Evolutionary conservation across 2,113 vertebrate species (phyloP).

Genomic region (Serilophus lunatus): DNA sequence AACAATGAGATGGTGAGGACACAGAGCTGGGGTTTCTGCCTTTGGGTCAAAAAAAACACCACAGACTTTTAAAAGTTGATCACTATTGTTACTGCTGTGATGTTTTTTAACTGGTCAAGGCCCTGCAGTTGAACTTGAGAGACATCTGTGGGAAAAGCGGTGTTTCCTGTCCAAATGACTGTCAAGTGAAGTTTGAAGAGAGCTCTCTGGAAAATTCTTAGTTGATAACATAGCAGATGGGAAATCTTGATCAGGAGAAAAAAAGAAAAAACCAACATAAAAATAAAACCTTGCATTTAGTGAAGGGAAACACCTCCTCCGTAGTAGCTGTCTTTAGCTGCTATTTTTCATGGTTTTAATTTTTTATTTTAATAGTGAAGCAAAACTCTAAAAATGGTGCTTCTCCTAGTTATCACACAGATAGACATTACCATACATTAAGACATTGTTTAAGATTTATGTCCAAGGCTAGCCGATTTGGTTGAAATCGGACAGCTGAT

Average conservation of each 20-base stretch:
- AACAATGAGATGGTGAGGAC: background rate
- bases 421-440: background rate
- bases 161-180: background rate
- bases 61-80: background rate
- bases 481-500: background rate
- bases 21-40: background rate
- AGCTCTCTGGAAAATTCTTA: background rate
- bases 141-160: background rate
- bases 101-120: background rate
- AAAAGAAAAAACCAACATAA: background rate
- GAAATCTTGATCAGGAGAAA: background rate
- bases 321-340: background rate
- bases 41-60: fast-evolving
- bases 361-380: background rate
- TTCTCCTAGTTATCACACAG: background rate
- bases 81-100: background rate
- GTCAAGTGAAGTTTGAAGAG: background rate
- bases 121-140: background rate
- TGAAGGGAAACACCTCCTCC: constrained; percentile 32
- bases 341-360: background rate
- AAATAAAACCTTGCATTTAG: constrained; percentile 19
- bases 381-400: background rate
- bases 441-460: background rate
- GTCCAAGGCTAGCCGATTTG: background rate
- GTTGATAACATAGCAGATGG: constrained; percentile 20